Conservation (phyloP, 2,797 vertebrate species). For the Neoniphon sammara region DNA sequence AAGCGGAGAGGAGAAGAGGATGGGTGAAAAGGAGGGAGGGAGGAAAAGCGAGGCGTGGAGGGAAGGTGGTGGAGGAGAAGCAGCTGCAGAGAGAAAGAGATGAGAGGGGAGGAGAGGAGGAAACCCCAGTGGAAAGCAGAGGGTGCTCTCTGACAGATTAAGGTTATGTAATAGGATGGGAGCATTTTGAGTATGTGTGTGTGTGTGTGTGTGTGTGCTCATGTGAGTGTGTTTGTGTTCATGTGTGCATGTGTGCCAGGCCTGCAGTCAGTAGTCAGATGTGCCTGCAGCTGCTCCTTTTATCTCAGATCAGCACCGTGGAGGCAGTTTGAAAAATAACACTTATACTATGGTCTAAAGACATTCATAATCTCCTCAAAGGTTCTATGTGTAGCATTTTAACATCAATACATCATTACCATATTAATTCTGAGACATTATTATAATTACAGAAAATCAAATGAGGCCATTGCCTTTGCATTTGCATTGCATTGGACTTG, state of each 20-base stretch:
- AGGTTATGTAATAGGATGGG: conserved; percentile 75
- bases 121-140: conserved; percentile 68
- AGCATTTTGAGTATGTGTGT: conserved; percentile 45
- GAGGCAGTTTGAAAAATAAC: conserved; percentile 7
- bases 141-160: conserved; percentile 74
- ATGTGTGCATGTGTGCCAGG: conserved; percentile 29
- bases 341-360: neutral
- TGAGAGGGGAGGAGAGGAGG: conserved; percentile 53
- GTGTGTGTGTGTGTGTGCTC: neutral
- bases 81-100: conserved; percentile 57
- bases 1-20: conserved; percentile 34
- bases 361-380: no score
- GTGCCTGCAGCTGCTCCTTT: conserved; percentile 67
- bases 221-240: conserved; percentile 9
- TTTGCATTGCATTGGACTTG: no score
- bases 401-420: no score
- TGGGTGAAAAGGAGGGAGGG: conserved; percentile 31
- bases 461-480: no score
- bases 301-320: conserved; percentile 45
- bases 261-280: conserved; percentile 62
- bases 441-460: no score
- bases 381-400: no score
- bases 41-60: conserved; percentile 14
- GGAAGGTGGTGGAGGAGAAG: conserved; percentile 36
- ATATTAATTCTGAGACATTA: no score